Evolutionary conservation across 2,797 vertebrate genomes (phyloP), one percentile per base, ranked within the genome.

Genomic region (Salmo trutta): DNA sequence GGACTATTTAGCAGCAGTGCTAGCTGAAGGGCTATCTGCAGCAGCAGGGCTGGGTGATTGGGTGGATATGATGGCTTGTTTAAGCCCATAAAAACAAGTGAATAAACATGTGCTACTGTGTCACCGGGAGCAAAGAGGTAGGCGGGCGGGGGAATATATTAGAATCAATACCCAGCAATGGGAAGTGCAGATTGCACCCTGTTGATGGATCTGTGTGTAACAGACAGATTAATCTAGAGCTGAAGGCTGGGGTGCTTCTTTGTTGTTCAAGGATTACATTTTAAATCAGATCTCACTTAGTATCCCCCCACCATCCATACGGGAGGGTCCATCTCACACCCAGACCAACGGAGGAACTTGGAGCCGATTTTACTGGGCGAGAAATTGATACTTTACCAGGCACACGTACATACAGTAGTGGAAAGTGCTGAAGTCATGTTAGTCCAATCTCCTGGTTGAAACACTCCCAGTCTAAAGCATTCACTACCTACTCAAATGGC

Each of bases 221-320:
- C 75, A 75, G 86, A 91, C 85, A 83, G 89, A 93, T 90, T 88
- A 88, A 86, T 79, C 89, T 77, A 51, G 78, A 82, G 89, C 87
- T 90, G 91, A 93, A 94, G 93, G 92, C 92, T 90, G 85, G 83
- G 84, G 85, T 82, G 80, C 88, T 93, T 90, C 88, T 91, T 91
- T 89, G 93, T 90, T 91, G 90, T 90, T 91, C 90, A 92, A 88
- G 91, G 91, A 93, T 93, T 92, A 87, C 85, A 90, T 91, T 92
- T 90, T 91, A 92, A 93, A 93, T 90, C 91, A 90, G 90, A 88
- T 88, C 87, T 83, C 82, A 86, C 89, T 93, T 92, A 91, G 92
- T 93, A 93, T 93, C 92, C 91, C 73, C 81, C 79, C 54, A 78
- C 87, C 91, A 92, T 93, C 92, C 87, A 89, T 92, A 91, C 86